These are phyloP conservation scores for Aproaerema taeniolella DNA, from an alignment of 2,888 invertebrate genomes.

Conservation along the genomic window DNA sequence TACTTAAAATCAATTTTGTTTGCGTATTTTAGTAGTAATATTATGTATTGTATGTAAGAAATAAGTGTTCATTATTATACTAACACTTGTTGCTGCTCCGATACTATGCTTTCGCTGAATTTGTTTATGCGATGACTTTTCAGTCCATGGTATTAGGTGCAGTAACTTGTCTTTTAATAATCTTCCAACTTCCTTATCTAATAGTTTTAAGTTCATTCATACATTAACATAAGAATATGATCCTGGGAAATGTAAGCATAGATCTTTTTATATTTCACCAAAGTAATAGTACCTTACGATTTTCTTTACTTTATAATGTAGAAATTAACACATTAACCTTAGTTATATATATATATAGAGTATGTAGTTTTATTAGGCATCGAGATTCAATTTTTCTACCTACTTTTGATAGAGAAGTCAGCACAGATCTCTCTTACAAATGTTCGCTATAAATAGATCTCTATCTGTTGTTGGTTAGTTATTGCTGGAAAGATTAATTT, in stretches of 20 bases:
- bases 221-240: slow-evolving; percentile 1
- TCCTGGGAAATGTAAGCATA: slow-evolving; percentile 4
- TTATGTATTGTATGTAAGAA: slow-evolving; percentile 1
- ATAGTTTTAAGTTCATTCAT: neutral
- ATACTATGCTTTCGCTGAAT: slow-evolving; percentile 11
- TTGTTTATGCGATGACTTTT: slow-evolving; percentile 14
- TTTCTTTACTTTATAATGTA: neutral
- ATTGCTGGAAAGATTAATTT: too few relatives aligned
- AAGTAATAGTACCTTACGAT: slow-evolving; percentile 6
- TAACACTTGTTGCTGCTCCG: too few relatives aligned
- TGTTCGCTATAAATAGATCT: slow-evolving; percentile 7
- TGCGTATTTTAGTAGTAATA: slow-evolving; percentile 6
- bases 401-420: slow-evolving; percentile 1
- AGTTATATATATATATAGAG: too few relatives aligned
- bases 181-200: slow-evolving; percentile 5
- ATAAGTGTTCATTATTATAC: slow-evolving; percentile 6
- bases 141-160: neutral
- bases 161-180: slow-evolving; percentile 1
- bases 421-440: slow-evolving; percentile 1
- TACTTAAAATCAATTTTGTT: slow-evolving; percentile 7
- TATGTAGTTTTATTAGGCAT: too few relatives aligned
- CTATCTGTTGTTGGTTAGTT: too few relatives aligned
- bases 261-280: slow-evolving; percentile 11
- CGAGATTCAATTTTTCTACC: too few relatives aligned
- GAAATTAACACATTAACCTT: neutral